Base-by-base conservation (phyloP, 2,888 invertebrate genomes). In the Lasioglossum figueresi region DNA sequence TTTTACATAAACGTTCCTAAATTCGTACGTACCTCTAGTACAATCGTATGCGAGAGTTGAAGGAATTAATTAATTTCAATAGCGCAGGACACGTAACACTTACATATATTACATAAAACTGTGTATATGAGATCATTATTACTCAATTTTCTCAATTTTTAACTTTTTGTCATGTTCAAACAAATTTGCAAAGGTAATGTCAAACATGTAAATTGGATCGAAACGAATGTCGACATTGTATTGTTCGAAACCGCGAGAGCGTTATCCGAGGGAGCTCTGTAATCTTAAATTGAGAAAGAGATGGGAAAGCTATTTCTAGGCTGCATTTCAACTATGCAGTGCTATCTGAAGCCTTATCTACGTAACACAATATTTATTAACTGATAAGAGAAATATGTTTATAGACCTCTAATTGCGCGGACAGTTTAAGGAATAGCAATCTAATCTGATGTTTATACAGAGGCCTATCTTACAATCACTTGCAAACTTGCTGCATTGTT, bases 281-380 rank as follows among this genome's bases (percentile, higher is more conserved):
- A 43, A 48, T 48, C 34, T 4, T 34, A 16, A 76, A 48, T 68
- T 23, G 43, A 10, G 3, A 34, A n/a, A 3, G 48, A 14, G 66
- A 79, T 79, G 52, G n/a, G 63, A n/a, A 52, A 31, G 43, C 37
- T 19, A 48, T 72, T 78, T 71, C 43, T 27, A 43, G 14, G 23
- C 4, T 68, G 16, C 14, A 12, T 23, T 56, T 14, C n/a, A 59
- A 71, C 27, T 56, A 34, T 43, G 5, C 27, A 31, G 16, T 3
- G 23, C 43, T 68, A 73, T 43, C 23, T 31, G 5, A 0, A 5
- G 6, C n/a, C 5, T 4, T 56, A 66, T 81, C 27, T 10, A 5
- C 10, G 6, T 45, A 40, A 71, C 10, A 14, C 59, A 63, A 59
- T 71, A 75, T 80, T 76, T 52, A 71, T 19, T 34, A n/a, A 72